A percentile compares a stretch with the other conserved stretches of the same genome.
Evolutionary conservation across 2,113 vertebrate genomes (phyloP).

Genomic region (Chitala chitala): DNA sequence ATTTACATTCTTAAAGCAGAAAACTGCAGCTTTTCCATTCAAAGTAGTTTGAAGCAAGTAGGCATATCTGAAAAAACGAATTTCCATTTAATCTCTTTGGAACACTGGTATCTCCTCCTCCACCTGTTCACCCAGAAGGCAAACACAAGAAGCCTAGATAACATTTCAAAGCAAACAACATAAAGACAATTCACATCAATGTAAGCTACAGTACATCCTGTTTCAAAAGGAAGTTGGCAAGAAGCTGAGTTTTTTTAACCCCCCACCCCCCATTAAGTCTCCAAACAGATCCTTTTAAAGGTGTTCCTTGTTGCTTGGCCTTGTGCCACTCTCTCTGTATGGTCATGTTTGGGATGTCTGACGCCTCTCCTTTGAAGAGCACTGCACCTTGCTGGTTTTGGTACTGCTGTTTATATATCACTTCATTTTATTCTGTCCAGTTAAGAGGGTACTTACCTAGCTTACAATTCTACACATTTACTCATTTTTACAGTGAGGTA

Average conservation of each 20-base stretch:
- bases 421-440: neutral
- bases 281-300: constrained; percentile 57
- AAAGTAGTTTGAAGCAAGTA: neutral
- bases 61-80: neutral
- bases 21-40: neutral
- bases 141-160: constrained; percentile 6
- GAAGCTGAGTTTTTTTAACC: neutral
- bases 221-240: constrained; percentile 6
- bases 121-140: constrained; percentile 17
- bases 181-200: constrained; percentile 3
- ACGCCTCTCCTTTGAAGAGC: neutral
- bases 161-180: constrained; percentile 18
- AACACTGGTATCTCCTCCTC: neutral
- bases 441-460: neutral
- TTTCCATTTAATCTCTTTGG: neutral
- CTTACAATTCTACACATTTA: too few relatives aligned
- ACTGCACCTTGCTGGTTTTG: neutral
- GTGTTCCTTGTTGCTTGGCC: constrained; percentile 33
- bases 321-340: constrained; percentile 15
- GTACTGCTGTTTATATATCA: neutral
- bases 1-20: neutral
- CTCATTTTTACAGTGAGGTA: neutral
- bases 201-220: constrained; percentile 10
- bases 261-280: neutral
- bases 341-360: constrained; percentile 13